phyloP scores from a whole-genome alignment of 2,888 invertebrate genomes.

The Polydesmus complanatus region DNA sequence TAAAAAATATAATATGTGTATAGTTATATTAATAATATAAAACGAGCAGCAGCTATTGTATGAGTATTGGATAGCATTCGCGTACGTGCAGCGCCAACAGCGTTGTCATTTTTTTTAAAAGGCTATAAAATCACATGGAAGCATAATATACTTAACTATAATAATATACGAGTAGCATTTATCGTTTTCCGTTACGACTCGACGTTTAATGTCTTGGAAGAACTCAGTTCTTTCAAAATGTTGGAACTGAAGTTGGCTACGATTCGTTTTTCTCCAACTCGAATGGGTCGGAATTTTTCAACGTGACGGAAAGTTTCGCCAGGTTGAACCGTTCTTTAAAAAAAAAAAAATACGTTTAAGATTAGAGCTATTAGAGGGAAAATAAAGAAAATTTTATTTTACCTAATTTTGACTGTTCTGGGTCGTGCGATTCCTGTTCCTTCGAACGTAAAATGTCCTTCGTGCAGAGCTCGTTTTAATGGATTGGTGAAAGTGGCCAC shows the following conservation, averaged over 20 bases:
- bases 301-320: conserved; percentile 46
- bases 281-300: conserved; percentile 45
- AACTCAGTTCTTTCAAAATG: conserved; percentile 54
- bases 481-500: conserved; percentile 53
- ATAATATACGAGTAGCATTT: no score
- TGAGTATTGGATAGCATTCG: no score
- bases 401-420: conserved; percentile 40
- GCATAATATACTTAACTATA: no score
- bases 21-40: no score
- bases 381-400: conserved; percentile 7
- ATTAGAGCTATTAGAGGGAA: not conserved
- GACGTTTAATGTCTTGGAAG: conserved; percentile 47
- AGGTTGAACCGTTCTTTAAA: conserved; percentile 46
- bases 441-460: conserved; percentile 54
- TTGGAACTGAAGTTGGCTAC: conserved; percentile 56
- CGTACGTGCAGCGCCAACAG: no score
- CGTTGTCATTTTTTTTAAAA: no score
- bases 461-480: conserved; percentile 45
- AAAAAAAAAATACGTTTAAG: conserved; percentile 9
- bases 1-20: no score
- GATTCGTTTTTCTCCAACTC: conserved; percentile 46
- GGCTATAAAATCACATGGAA: no score
- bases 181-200: no score
- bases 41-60: no score
- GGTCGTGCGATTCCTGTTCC: conserved; percentile 51